Base-by-base conservation (phyloP, 2,797 vertebrate genomes). In the Microcaecilia unicolor region DNA sequence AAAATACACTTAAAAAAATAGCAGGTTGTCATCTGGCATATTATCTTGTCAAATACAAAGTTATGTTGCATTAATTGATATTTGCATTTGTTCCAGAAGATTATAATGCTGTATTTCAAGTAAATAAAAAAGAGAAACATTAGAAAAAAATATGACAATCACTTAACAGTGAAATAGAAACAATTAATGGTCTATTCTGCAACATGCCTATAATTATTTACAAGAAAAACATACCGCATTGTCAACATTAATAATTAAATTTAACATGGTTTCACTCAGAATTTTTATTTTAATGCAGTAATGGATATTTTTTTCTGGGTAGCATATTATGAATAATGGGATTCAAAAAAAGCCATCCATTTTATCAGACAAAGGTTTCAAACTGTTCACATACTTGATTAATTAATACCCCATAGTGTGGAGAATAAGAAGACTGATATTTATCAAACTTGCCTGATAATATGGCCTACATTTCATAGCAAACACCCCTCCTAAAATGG, bases 181-280 rank as follows among this genome's bases (percentile, higher is more conserved):
- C 11, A 4, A n/a, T n/a, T n/a, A n/a, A n/a, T n/a, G n/a, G n/a
- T n/a, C n/a, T n/a, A n/a, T n/a, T n/a, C n/a, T n/a, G n/a, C n/a
- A n/a, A n/a, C n/a, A n/a, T n/a, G n/a, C n/a, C n/a, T 27, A 31
- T 46, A 72, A 66, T 67, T 56, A 67, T 56, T 48, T 62, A 34
- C 41, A 51, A 63, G 41, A 53, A 61, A 49, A 57, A 20, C 43
- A 33, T 29, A 48, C 56, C 24, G 54, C 47, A 63, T 45, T 24
- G 24, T 4, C 6, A 60, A 48, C 28, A 54, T 11, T 28, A 48
- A 24, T 41, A 61, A 44, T 28, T 15, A 7, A 43, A 13, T 28
- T 15, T 14, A 44, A 38, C 29, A 25, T 10, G 15, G 9, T 48
- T 60, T 48, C 38, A 48, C 36, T 62, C 42, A 22, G 23, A 53